A percentile compares a stretch with the other conserved stretches of the same genome.
Conservation (phyloP, 2,113 vertebrate species). For the Microcebus griseorufus region DNA sequence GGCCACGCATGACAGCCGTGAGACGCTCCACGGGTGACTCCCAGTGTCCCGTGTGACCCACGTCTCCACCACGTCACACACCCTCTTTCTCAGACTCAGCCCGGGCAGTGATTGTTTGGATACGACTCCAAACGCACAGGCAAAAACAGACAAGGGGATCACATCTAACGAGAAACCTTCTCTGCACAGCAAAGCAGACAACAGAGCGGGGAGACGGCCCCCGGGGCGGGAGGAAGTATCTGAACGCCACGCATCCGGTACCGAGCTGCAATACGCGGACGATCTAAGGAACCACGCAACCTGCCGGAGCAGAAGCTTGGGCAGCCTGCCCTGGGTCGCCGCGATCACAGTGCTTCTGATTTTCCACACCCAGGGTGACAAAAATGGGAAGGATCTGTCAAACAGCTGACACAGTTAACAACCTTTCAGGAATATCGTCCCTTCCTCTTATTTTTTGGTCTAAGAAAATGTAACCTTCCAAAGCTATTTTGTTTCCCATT, state of each 20-base stretch:
- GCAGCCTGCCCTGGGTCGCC: background rate
- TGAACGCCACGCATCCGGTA: fast-evolving
- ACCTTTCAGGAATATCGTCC: background rate
- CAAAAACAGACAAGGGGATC: background rate
- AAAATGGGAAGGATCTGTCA: background rate
- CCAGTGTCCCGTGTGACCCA: background rate
- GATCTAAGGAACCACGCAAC: background rate
- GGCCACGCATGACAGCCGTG: fast-evolving
- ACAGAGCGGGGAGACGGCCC: background rate
- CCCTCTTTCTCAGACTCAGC: background rate
- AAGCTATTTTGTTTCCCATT: fast-evolving
- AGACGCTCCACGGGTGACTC: fast-evolving
- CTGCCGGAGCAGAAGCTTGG: fast-evolving
- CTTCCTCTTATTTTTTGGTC: fast-evolving
- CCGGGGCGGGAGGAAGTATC: fast-evolving
- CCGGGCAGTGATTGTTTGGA: background rate
- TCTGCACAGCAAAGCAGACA: background rate
- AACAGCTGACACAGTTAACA: fast-evolving
- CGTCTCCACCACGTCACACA: fast-evolving
- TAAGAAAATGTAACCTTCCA: fast-evolving
- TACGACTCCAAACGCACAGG: background rate
- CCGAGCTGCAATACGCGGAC: fast-evolving
- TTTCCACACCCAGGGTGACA: fast-evolving
- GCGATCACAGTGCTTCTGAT: background rate
- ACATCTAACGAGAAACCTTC: background rate